A percentile compares a stretch with the other conserved stretches of the same genome.
Conservation (phyloP, 1,140 invertebrate genomes). For the Drosophila rufa region DNA sequence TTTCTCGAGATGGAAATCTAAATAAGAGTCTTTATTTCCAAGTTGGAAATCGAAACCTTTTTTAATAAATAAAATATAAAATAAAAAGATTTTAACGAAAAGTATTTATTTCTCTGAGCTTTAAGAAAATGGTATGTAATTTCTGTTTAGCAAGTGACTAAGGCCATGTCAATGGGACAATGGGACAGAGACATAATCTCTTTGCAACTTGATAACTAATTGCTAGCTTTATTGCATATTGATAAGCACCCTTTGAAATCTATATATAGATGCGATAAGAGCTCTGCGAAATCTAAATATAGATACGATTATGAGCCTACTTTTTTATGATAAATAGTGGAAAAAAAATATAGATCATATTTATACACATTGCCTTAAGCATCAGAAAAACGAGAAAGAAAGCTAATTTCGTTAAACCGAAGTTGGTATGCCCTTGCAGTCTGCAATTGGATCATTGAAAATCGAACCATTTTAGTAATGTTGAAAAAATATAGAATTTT, state of each 20-base stretch:
- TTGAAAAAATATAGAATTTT: too few species aligned
- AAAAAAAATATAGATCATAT: not conserved
- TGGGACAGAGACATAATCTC: not conserved
- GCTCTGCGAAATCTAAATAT: not conserved
- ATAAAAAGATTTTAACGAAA: too few species aligned
- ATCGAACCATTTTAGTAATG: too few species aligned
- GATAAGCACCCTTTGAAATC: conserved; percentile 1
- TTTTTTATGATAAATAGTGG: not conserved
- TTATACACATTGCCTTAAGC: too few species aligned
- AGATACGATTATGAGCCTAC: not conserved
- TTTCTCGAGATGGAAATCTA: conserved; percentile 5
- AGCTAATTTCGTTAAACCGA: too few species aligned
- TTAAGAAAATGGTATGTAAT: not conserved
- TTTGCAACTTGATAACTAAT: not conserved
- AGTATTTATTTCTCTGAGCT: too few species aligned
- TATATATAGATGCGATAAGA: not conserved
- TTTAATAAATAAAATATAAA: conserved; percentile 1
- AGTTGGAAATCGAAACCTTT: not conserved
- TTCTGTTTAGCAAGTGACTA: not conserved
- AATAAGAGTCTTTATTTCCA: too few species aligned
- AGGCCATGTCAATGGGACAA: not conserved
- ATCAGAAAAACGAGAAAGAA: too few species aligned
- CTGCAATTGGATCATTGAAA: too few species aligned
- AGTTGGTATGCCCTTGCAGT: too few species aligned
- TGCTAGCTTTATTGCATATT: not conserved